Conservation (phyloP, 2,888 invertebrate genomes). For the Drosophila subsilvestris region DNA sequence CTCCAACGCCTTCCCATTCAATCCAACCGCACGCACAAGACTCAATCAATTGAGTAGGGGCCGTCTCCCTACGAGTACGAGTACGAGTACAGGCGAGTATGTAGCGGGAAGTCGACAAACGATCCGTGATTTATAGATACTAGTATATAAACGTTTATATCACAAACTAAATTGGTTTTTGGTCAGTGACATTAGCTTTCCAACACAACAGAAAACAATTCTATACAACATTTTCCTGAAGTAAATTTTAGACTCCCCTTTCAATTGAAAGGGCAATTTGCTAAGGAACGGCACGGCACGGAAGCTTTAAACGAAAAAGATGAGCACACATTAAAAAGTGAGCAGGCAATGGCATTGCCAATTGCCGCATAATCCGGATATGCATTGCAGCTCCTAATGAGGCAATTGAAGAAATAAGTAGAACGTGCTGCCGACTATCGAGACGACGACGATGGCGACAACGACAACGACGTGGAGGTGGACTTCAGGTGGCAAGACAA, state of each 20-base stretch:
- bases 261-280: not conserved
- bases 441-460: conserved; percentile 31
- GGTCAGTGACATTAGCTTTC: not conserved
- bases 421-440: conserved; percentile 54
- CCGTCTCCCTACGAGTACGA: not conserved
- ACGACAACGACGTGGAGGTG: not conserved
- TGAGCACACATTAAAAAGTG: conserved; percentile 35
- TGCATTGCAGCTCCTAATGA: conserved; percentile 72
- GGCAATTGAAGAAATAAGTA: conserved; percentile 72
- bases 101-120: conserved; percentile 59
- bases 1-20: conserved; percentile 14
- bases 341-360: conserved; percentile 18
- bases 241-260: not conserved
- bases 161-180: conserved; percentile 8
- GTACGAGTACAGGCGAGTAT: conserved; percentile 10
- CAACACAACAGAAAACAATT: conserved; percentile 16
- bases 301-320: conserved; percentile 15
- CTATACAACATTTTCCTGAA: not conserved
- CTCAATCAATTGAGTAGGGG: conserved; percentile 60
- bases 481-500: conserved; percentile 5
- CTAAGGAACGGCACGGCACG: not conserved
- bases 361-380: conserved; percentile 68
- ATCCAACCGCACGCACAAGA: conserved; percentile 31
- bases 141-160: not conserved
- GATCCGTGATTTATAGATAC: conserved; percentile 31